phyloP scores from a whole-genome alignment of 2,888 invertebrate genomes.

The Pelosia muscerda region DNA sequence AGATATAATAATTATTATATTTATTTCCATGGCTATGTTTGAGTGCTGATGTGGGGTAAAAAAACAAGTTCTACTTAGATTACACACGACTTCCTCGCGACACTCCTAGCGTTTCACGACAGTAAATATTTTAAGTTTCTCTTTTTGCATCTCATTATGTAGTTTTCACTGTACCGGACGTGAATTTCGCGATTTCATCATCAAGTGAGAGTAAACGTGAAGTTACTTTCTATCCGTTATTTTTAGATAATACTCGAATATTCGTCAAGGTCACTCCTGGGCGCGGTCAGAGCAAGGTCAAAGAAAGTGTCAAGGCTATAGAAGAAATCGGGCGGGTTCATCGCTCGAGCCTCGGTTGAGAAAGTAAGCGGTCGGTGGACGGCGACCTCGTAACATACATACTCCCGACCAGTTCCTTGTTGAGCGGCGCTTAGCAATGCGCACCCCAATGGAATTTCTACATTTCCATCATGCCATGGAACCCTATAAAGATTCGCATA shows the following conservation, averaged over 20 bases:
- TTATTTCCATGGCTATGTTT: constrained; percentile 47
- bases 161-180: constrained; percentile 82
- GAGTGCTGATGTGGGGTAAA: constrained; percentile 59
- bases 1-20: constrained; percentile 3
- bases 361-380: constrained; percentile 79
- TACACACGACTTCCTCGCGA: constrained; percentile 76
- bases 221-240: constrained; percentile 75
- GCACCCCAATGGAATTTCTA: constrained; percentile 56
- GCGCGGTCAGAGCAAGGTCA: constrained; percentile 73
- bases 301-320: constrained; percentile 86
- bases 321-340: constrained; percentile 84
- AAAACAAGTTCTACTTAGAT: constrained; percentile 78
- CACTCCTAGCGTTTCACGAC: constrained; percentile 83
- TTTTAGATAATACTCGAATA: constrained; percentile 55
- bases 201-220: constrained; percentile 81
- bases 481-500: constrained; percentile 48
- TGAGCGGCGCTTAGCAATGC: constrained; percentile 44
- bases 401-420: constrained; percentile 74
- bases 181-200: constrained; percentile 79
- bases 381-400: constrained; percentile 84
- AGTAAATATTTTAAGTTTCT: constrained; percentile 85
- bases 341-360: constrained; percentile 76
- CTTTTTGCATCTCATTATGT: constrained; percentile 85
- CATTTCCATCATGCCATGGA: constrained; percentile 54
- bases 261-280: constrained; percentile 77